Evolutionary conservation across 2,888 invertebrate genomes (phyloP).

Genomic region (Dione juno): DNA sequence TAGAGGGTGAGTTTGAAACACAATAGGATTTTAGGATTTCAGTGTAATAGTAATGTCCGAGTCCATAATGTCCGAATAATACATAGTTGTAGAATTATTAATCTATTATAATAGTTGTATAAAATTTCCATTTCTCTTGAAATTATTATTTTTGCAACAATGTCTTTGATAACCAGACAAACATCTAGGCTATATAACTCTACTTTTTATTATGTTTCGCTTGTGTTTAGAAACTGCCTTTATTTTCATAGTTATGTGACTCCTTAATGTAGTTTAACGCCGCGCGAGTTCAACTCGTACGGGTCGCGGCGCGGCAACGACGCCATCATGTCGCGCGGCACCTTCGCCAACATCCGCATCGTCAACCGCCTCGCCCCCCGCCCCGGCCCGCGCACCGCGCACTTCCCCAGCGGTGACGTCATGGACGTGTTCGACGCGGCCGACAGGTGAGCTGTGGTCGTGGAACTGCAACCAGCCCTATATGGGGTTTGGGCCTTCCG

Average conservation of each 20-base stretch:
- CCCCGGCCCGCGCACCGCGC: constrained; percentile 93
- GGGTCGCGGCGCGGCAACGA: constrained; percentile 98
- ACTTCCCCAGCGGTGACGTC: constrained; percentile 93
- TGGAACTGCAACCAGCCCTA: no score
- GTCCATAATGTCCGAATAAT: no score
- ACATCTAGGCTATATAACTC: no score
- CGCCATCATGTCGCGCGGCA: constrained; percentile 98
- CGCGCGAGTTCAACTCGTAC: constrained; percentile 98
- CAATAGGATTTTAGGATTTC: neutral
- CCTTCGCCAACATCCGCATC: constrained; percentile 98
- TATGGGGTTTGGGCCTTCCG: no score
- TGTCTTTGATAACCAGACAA: no score
- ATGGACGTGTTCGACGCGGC: constrained; percentile 98
- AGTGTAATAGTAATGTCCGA: neutral
- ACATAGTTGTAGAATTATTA: no score
- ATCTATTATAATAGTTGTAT: no score
- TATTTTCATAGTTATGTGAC: no score
- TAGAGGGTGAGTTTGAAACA: constrained; percentile 86
- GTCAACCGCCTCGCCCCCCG: constrained; percentile 93
- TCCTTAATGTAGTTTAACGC: constrained; percentile 86
- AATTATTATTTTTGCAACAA: no score
- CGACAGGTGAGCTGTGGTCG: constrained; percentile 78
- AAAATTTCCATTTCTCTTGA: no score
- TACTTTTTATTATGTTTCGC: no score
- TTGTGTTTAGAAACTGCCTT: no score